Percentiles rank a stretch among this genome's conserved stretches.
phyloP scores from a whole-genome alignment of 2,888 invertebrate genomes.

The Parasteatoda lunata region DNA sequence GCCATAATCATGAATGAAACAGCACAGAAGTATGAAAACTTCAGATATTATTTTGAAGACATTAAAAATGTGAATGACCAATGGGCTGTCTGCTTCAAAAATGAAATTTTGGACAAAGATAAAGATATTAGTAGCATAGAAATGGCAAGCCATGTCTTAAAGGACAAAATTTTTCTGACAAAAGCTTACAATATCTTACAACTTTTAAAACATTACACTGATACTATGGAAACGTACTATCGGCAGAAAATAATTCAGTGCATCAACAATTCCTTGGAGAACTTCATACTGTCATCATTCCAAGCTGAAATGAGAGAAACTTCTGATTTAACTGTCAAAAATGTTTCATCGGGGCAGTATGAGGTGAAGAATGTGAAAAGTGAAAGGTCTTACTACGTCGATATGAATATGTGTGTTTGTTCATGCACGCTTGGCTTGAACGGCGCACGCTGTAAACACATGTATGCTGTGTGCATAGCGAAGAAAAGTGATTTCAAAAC shows the following conservation, averaged over 20 bases:
- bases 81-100: constrained; percentile 65
- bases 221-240: constrained; percentile 63
- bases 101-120: constrained; percentile 61
- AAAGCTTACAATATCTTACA: constrained; percentile 59
- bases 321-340: constrained; percentile 23
- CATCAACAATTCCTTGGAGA: constrained; percentile 54
- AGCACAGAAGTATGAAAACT: constrained; percentile 57
- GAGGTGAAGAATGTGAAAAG: constrained; percentile 49
- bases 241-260: constrained; percentile 59
- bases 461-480: constrained; percentile 51
- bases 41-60: constrained; percentile 43
- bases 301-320: constrained; percentile 51
- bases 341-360: constrained; percentile 41
- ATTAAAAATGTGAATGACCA: constrained; percentile 41
- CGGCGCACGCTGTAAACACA: constrained; percentile 58
- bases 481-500: constrained; percentile 44
- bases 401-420: constrained; percentile 64
- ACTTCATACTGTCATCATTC: constrained; percentile 37
- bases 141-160: constrained; percentile 62
- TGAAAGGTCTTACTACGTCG: constrained; percentile 47
- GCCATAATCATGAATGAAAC: constrained; percentile 22
- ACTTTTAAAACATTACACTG: constrained; percentile 54
- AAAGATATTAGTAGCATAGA: constrained; percentile 59
- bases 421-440: constrained; percentile 54
- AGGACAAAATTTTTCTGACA: constrained; percentile 59